Conservation (phyloP, 2,113 vertebrate genomes). For the Dipodomys stephensi region DNA sequence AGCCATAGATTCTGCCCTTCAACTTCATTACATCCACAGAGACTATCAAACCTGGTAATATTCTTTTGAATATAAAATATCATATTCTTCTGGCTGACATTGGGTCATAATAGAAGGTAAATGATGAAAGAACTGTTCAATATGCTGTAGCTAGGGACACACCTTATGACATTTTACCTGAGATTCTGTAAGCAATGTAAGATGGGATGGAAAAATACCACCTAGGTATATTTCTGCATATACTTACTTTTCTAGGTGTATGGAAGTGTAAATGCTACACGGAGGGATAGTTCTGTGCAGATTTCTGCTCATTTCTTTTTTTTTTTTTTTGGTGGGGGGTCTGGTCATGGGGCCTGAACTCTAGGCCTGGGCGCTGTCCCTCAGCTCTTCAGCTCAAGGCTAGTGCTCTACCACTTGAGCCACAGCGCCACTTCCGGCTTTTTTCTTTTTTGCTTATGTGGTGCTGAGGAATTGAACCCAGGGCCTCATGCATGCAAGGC, state of each 20-base stretch:
- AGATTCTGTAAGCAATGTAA: conserved; percentile 86
- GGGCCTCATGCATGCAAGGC: too few species aligned
- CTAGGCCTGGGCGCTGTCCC: too few species aligned
- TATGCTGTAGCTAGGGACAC: not conserved
- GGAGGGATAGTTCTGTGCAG: conserved; percentile 82
- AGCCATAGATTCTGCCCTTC: conserved; percentile 94
- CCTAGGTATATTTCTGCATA: too few species aligned
- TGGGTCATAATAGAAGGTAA: conserved; percentile 88
- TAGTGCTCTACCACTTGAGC: too few species aligned
- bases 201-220: conserved; percentile 42
- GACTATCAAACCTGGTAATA: conserved; percentile 65
- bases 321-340: too few species aligned
- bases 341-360: too few species aligned
- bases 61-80: conserved; percentile 86
- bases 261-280: conserved; percentile 90
- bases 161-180: too few species aligned
- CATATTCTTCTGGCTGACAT: conserved; percentile 90
- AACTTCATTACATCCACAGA: conserved; percentile 94
- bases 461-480: too few species aligned
- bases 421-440: too few species aligned
- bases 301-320: conserved; percentile 81
- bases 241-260: conserved; percentile 83
- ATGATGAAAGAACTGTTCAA: conserved; percentile 87
- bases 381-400: too few species aligned
- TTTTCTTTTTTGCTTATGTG: too few species aligned